Conservation (phyloP, 2,888 invertebrate species). For the Callyntrura sp. region DNA sequence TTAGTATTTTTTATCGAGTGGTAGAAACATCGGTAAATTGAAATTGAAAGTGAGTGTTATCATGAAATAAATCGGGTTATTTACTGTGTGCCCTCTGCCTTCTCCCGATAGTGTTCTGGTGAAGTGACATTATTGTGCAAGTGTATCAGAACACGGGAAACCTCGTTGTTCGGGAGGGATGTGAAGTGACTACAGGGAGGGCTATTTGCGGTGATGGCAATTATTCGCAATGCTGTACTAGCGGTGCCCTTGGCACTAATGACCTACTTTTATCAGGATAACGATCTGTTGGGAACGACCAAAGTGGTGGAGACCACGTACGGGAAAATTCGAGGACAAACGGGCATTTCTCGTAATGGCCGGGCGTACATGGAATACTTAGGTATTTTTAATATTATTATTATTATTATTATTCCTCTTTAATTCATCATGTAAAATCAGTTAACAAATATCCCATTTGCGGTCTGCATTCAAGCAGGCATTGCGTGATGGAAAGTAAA, state of each 20-base stretch:
- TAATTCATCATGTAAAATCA: too few species aligned
- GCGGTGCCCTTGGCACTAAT: conserved; percentile 73
- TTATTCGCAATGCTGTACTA: conserved; percentile 68
- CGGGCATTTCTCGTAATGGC: conserved; percentile 59
- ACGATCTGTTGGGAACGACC: conserved; percentile 61
- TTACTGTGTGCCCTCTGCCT: too few species aligned
- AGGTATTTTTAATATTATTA: too few species aligned
- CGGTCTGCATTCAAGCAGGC: too few species aligned
- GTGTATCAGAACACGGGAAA: too few species aligned
- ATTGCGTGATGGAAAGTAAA: too few species aligned
- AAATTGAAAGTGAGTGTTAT: not conserved
- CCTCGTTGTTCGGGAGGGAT: too few species aligned
- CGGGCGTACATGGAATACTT: conserved; percentile 66
- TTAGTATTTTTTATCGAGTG: not conserved
- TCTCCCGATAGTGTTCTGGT: not conserved
- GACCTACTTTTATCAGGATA: conserved; percentile 71
- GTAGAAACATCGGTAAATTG: not conserved
- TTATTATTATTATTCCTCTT: too few species aligned
- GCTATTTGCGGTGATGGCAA: conserved; percentile 58
- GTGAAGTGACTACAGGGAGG: not conserved
- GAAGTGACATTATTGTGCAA: not conserved
- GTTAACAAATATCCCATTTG: too few species aligned
- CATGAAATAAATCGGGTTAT: too few species aligned
- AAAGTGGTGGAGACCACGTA: conserved; percentile 65
- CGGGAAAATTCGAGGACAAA: conserved; percentile 55